Evolutionary conservation across 1,140 invertebrate species (phyloP), one percentile per base, ranked within the genome.

Genomic region (Drosophila sturtevanti): DNA sequence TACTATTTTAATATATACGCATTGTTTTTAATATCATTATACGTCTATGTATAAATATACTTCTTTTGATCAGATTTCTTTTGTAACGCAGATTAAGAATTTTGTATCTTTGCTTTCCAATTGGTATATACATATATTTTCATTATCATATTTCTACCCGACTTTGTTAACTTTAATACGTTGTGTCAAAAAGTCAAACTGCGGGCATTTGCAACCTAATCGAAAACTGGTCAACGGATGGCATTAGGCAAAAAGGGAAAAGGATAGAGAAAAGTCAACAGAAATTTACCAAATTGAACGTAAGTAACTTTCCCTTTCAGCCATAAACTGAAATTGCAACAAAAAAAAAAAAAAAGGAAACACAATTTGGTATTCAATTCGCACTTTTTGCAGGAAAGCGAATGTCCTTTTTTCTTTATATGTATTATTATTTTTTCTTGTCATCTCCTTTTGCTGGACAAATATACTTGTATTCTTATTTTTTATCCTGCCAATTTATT

Each of bases 241-340:
- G 37, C 9, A 18, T 51, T 48, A 64, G 21, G 21, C 18, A 31
- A 18, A 58, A 18, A 27, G 6, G 22, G 9, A 27, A 66, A 38
- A 22, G 38, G 5, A 24, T 14, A 35, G 9, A 51, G 27, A 51
- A 71, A 60, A 35, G 14, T 18, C 34, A 56, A 54, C 10, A 44
- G 35, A 81, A 81, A 81, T 70, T 73, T 72, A 54, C 65, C 70
- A 86, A 86, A 86, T 87, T 89, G 82, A 76, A 77, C 74, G 63
- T 71, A 72, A 70, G 66, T 55, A 81, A 86, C 75, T 86, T 86
- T 79, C 9, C 9, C 41, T 18, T 0, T 18, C 12, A 48, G 73
- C 77, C 82, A 79, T 79, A 81, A 87, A 82, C 67, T 68, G 62
- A 79, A 89, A 84, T 84, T 79, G 79, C 75, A 75, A 72, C 79